Conservation (phyloP, 2,888 invertebrate genomes). For the Anthrax anthrax region DNA sequence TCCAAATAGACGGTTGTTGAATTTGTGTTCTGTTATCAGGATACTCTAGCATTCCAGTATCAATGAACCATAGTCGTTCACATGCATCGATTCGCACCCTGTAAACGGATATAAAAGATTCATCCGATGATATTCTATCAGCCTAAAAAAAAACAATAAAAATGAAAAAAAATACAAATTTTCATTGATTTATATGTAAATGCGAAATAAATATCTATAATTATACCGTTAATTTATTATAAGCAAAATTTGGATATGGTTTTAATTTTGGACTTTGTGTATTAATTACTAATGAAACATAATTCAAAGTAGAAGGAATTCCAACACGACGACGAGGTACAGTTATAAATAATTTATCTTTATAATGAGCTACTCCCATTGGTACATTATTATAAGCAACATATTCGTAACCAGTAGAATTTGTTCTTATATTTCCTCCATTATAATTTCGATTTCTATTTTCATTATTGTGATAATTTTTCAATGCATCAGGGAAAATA, state of each 20-base stretch:
- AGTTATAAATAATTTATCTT: constrained; percentile 51
- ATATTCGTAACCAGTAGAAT: constrained; percentile 12
- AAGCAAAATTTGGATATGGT: constrained; percentile 27
- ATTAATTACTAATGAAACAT: constrained; percentile 17
- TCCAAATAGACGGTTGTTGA: constrained; percentile 46
- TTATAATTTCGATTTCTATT: background rate
- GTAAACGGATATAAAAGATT: constrained; percentile 50
- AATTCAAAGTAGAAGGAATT: constrained; percentile 47
- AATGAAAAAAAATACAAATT: background rate
- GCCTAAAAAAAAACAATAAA: constrained; percentile 1
- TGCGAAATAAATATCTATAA: background rate
- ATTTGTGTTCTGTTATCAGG: constrained; percentile 36
- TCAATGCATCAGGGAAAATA: constrained; percentile 1
- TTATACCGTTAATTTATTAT: constrained; percentile 22
- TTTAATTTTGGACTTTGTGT: constrained; percentile 22
- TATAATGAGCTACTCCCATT: constrained; percentile 27
- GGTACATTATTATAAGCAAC: constrained; percentile 32
- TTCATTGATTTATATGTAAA: too few relatives aligned
- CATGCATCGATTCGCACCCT: constrained; percentile 54
- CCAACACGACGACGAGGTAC: constrained; percentile 55
- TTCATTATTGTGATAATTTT: too few relatives aligned
- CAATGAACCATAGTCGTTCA: constrained; percentile 63
- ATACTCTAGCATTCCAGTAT: constrained; percentile 57
- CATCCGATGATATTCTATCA: constrained; percentile 11
- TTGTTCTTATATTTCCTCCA: background rate